These are phyloP conservation scores for Lucilia sericata DNA, from an alignment of 1,140 invertebrate genomes.

Conservation along the genomic window DNA sequence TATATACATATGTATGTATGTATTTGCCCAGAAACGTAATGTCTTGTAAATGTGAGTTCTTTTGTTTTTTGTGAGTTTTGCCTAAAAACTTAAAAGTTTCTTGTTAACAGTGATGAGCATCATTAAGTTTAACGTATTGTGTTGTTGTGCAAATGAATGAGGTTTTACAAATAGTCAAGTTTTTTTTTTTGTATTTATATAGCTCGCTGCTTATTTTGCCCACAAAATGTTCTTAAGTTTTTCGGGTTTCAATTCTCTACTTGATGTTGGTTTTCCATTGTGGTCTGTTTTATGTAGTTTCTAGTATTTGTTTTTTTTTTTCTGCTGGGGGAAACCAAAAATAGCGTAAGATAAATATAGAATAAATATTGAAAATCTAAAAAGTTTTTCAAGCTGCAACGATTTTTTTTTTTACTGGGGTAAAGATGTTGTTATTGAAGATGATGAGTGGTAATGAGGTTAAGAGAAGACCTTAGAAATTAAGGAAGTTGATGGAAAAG, in stretches of 20 bases:
- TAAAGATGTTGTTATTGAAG: no score
- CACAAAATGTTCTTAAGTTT: constrained; percentile 13
- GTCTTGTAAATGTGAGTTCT: not conserved
- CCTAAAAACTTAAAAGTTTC: constrained; percentile 25
- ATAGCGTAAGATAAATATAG: no score
- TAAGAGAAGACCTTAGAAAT: no score
- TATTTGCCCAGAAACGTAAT: not conserved
- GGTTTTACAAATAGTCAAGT: not conserved
- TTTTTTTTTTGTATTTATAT: not conserved
- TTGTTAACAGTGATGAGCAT: constrained; percentile 27
- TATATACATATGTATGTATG: no score
- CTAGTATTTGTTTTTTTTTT: no score
- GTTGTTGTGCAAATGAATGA: not conserved
- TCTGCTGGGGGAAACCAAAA: no score
- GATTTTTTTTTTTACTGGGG: no score
- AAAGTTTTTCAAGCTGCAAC: no score
- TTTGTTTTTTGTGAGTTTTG: constrained; percentile 7
- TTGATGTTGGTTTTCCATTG: not conserved
- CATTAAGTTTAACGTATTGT: constrained; percentile 22
- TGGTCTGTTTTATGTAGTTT: not conserved
- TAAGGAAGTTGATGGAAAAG: no score
- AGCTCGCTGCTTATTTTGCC: not conserved
- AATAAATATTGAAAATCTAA: no score
- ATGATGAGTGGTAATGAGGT: no score
- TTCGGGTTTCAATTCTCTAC: no score